Percentiles rank a stretch among this genome's conserved stretches.
Evolutionary conservation across 2,888 invertebrate species (phyloP).

Genomic region (Magallana nippona): DNA sequence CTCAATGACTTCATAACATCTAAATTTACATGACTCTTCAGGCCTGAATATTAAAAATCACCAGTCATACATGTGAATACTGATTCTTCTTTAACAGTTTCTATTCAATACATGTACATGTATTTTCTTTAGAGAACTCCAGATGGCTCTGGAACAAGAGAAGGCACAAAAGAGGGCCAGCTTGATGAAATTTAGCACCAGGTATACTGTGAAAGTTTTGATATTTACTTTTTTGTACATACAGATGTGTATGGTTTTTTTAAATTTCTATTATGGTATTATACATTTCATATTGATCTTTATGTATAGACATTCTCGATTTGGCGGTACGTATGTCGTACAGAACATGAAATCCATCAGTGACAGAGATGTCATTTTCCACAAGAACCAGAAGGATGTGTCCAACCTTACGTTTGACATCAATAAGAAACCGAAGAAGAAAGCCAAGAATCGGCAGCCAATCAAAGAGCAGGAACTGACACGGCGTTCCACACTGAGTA

Average conservation of each 20-base stretch:
- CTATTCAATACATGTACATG: neutral
- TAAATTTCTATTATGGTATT: neutral
- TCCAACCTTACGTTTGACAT: slow-evolving; percentile 89
- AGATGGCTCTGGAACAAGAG: slow-evolving; percentile 86
- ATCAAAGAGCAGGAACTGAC: slow-evolving; percentile 84
- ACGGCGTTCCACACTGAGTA: slow-evolving; percentile 92
- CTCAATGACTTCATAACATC: no score
- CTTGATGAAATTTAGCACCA: slow-evolving; percentile 71
- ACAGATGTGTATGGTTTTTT: no score
- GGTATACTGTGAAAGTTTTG: slow-evolving; percentile 56
- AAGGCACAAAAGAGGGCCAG: slow-evolving; percentile 83
- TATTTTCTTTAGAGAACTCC: slow-evolving; percentile 71
- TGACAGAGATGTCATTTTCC: slow-evolving; percentile 90
- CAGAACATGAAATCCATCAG: slow-evolving; percentile 96
- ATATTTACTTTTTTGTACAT: neutral
- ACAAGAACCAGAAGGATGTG: slow-evolving; percentile 90
- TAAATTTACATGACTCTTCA: no score
- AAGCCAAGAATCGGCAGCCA: slow-evolving; percentile 88
- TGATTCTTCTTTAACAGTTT: no score
- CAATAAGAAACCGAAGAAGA: slow-evolving; percentile 86
- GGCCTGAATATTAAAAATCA: no score
- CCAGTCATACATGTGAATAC: neutral
- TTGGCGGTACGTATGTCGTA: slow-evolving; percentile 95
- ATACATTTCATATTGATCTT: neutral
- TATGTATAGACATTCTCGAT: slow-evolving; percentile 89